Evolutionary conservation across 2,888 invertebrate genomes (phyloP).

Genomic region (Drosophila prolongata): DNA sequence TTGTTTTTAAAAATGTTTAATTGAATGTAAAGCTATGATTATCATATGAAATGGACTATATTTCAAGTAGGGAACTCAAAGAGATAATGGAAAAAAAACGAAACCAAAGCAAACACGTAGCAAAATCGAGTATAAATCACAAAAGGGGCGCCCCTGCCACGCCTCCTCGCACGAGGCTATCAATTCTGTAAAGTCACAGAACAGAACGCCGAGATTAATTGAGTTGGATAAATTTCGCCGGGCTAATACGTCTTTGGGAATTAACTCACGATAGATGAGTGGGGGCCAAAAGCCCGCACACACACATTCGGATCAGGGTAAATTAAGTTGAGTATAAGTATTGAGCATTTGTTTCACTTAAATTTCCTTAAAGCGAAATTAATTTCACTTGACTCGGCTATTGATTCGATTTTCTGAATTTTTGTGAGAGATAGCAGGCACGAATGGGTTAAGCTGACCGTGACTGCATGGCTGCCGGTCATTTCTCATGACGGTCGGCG

Average conservation of each 20-base stretch:
- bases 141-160: conserved; percentile 1
- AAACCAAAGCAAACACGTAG: conserved; percentile 6
- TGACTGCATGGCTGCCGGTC: conserved; percentile 34
- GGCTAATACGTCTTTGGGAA: conserved; percentile 46
- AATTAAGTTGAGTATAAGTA: conserved; percentile 19
- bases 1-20: too few species aligned
- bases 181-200: conserved; percentile 44
- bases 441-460: conserved; percentile 34
- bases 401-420: conserved; percentile 22
- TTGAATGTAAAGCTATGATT: too few species aligned
- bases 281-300: background rate
- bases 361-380: conserved; percentile 32
- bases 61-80: too few species aligned
- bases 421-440: background rate
- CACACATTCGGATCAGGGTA: conserved; percentile 8
- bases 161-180: conserved; percentile 13
- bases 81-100: background rate
- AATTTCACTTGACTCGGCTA: conserved; percentile 12
- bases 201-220: conserved; percentile 65
- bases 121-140: conserved; percentile 18
- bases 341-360: conserved; percentile 27
- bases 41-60: too few species aligned
- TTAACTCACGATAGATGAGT: conserved; percentile 37
- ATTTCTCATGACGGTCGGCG: conserved; percentile 27
- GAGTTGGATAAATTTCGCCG: conserved; percentile 55